A percentile compares a stretch with the other conserved stretches of the same genome.
phyloP scores from a whole-genome alignment of 2,888 invertebrate species.

The Cylloceria caligata region DNA sequence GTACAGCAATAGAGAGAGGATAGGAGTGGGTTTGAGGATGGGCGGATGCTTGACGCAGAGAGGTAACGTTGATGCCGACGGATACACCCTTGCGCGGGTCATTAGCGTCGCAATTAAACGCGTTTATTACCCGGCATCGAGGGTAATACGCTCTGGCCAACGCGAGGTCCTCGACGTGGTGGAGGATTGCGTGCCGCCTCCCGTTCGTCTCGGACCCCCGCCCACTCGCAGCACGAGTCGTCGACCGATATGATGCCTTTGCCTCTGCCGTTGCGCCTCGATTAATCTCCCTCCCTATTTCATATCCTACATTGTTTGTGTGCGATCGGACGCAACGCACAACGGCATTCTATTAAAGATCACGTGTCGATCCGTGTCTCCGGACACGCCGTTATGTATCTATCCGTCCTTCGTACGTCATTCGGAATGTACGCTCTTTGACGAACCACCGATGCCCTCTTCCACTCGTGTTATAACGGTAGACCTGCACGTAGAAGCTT shows the following conservation, averaged over 20 bases:
- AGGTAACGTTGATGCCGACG: constrained; percentile 42
- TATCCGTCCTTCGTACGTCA: constrained; percentile 23
- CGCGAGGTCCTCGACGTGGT: constrained; percentile 47
- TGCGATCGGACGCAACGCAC: constrained; percentile 12
- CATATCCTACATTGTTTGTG: constrained; percentile 30
- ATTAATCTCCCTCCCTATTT: constrained; percentile 35
- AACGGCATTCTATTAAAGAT: constrained; percentile 46
- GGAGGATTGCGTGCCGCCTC: constrained; percentile 56
- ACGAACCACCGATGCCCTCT: not conserved
- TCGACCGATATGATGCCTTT: constrained; percentile 47
- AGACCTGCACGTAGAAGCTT: too few species aligned
- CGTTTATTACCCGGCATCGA: constrained; percentile 77
- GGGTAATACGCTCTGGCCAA: constrained; percentile 53
- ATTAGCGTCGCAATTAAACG: constrained; percentile 80
- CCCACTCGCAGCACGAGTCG: constrained; percentile 38
- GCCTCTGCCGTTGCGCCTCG: constrained; percentile 6
- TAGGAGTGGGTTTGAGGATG: constrained; percentile 51
- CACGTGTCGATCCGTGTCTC: constrained; percentile 38
- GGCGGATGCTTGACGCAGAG: constrained; percentile 56
- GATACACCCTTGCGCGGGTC: constrained; percentile 68
- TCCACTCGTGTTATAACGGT: too few species aligned
- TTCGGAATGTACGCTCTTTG: constrained; percentile 21
- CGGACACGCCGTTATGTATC: constrained; percentile 18
- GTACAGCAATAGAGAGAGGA: constrained; percentile 11
- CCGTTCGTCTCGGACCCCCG: constrained; percentile 36